These are phyloP conservation scores for Folsomia manolachei DNA, from an alignment of 2,888 invertebrate genomes.

Conservation along the genomic window DNA sequence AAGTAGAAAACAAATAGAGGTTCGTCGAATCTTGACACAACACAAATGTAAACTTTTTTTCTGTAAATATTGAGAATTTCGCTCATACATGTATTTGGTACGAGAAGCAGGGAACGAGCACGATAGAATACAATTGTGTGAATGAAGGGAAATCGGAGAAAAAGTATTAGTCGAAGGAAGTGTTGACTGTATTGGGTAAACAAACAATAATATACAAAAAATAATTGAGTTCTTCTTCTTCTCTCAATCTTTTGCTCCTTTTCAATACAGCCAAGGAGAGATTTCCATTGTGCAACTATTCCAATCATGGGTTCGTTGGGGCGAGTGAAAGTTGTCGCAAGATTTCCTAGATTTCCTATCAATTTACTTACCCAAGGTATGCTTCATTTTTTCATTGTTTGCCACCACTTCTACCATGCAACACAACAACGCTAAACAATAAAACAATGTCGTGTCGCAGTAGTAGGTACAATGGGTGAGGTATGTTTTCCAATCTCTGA, in stretches of 20 bases:
- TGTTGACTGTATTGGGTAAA: constrained; percentile 22
- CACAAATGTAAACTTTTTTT: constrained; percentile 21
- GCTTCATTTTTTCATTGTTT: no score
- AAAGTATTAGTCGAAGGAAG: constrained; percentile 14
- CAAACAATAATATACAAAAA: constrained; percentile 23
- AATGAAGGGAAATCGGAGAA: not conserved
- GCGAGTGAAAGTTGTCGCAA: no score
- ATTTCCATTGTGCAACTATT: not conserved
- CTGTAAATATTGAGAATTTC: constrained; percentile 18
- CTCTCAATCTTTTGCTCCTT: constrained; percentile 15
- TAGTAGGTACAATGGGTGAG: no score
- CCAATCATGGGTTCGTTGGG: no score
- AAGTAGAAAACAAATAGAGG: constrained; percentile 21
- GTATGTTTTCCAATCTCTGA: not conserved
- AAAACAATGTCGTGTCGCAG: no score
- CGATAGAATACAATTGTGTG: no score
- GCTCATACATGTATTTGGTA: no score
- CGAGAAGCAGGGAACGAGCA: no score
- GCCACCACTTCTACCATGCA: no score
- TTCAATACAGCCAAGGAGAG: not conserved
- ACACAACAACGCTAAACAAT: no score
- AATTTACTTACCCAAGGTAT: no score
- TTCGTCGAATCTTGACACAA: constrained; percentile 14
- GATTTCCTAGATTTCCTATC: no score
- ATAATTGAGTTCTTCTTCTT: constrained; percentile 21